Evolutionary conservation across 1,140 invertebrate species (phyloP).

Genomic region (Apis cerana): DNA sequence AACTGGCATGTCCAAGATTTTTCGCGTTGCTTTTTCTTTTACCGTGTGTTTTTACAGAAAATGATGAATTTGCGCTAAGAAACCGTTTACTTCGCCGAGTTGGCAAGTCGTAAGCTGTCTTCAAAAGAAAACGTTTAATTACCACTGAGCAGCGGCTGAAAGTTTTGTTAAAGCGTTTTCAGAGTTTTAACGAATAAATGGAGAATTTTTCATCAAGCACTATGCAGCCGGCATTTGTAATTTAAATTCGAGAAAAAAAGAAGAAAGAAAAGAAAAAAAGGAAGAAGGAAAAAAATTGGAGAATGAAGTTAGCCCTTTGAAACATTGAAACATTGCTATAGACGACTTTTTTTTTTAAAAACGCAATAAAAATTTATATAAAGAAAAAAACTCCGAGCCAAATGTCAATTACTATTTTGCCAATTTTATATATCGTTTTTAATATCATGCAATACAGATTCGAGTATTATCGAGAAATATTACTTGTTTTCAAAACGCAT

Average conservation of each 20-base stretch:
- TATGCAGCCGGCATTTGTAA: background rate
- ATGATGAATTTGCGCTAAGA: slow-evolving; percentile 14
- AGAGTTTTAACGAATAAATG: slow-evolving; percentile 24
- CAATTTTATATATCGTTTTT: too few relatives aligned
- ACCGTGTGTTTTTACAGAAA: background rate
- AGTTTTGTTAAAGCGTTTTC: slow-evolving; percentile 30
- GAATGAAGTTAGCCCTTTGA: background rate
- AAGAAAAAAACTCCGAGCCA: background rate
- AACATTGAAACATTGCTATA: background rate
- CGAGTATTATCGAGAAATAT: too few relatives aligned
- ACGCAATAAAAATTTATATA: background rate
- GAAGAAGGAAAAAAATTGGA: background rate
- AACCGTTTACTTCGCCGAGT: slow-evolving; percentile 11
- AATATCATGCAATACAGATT: too few relatives aligned
- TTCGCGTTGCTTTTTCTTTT: background rate
- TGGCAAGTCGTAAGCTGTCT: slow-evolving; percentile 15
- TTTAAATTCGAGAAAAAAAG: background rate
- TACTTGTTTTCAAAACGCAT: too few relatives aligned
- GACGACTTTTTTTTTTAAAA: background rate
- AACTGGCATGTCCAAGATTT: slow-evolving; percentile 3
- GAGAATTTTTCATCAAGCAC: slow-evolving; percentile 22
- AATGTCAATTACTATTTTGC: background rate
- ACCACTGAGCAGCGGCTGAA: slow-evolving; percentile 16
- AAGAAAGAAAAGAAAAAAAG: too few relatives aligned
- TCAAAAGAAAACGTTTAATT: slow-evolving; percentile 37